Evolutionary conservation across 2,888 invertebrate species (phyloP).

Genomic region (Hirtodrosophila duncani): DNA sequence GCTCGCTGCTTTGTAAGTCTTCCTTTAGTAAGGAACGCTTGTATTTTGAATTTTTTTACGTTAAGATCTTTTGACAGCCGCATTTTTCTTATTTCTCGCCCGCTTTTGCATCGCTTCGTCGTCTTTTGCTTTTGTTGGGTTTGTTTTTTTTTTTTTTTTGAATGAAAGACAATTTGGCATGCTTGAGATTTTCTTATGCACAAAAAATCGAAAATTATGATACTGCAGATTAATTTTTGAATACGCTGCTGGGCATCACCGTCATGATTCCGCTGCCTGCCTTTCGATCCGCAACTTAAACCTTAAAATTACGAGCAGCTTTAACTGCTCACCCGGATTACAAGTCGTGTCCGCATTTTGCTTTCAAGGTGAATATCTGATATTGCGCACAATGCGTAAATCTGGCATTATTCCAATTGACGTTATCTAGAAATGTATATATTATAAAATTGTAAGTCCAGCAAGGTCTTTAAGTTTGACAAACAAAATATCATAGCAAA

Average conservation of each 20-base stretch:
- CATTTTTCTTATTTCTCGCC: constrained; percentile 37
- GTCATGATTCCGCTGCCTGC: constrained; percentile 3
- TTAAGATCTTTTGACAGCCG: constrained; percentile 70
- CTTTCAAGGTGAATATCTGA: constrained; percentile 35
- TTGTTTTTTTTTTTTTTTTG: constrained; percentile 28
- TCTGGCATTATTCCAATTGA: constrained; percentile 7
- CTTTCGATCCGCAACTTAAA: constrained; percentile 18
- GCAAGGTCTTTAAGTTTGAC: too few relatives aligned
- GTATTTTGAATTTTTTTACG: constrained; percentile 33
- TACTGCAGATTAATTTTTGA: constrained; percentile 60
- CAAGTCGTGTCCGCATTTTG: constrained; percentile 26
- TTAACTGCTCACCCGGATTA: constrained; percentile 28
- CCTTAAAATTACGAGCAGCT: constrained; percentile 24
- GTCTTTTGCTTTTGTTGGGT: constrained; percentile 1
- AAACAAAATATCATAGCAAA: too few relatives aligned
- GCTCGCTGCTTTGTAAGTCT: constrained; percentile 35
- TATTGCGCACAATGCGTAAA: too few relatives aligned
- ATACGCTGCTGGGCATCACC: constrained; percentile 29
- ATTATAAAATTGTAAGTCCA: too few relatives aligned
- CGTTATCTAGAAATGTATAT: constrained; percentile 16
- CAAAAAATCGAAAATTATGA: constrained; percentile 63
- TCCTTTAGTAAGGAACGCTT: constrained; percentile 55
- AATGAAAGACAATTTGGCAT: constrained; percentile 70
- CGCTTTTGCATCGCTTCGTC: constrained; percentile 25
- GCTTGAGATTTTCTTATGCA: constrained; percentile 63